phyloP scores from a whole-genome alignment of 2,113 vertebrate species.

The Oenanthe melanoleuca region DNA sequence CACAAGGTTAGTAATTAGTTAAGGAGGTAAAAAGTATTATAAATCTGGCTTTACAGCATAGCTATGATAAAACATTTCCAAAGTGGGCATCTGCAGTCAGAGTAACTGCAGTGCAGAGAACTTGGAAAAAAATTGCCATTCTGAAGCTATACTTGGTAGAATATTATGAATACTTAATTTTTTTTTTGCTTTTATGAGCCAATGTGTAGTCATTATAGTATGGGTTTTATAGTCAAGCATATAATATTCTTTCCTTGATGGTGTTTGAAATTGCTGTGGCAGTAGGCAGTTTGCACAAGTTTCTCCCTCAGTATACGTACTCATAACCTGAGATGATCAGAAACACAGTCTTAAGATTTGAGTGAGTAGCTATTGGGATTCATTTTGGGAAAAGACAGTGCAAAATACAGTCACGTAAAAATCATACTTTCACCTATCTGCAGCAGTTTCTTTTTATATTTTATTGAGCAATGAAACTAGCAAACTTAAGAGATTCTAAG shows the following conservation, averaged over 20 bases:
- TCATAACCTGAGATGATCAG: neutral
- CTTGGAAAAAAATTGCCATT: neutral
- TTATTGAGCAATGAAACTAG: neutral
- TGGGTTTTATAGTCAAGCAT: neutral
- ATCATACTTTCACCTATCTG: neutral
- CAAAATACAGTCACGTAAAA: neutral
- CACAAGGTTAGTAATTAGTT: conserved; percentile 82
- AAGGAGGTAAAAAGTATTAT: neutral
- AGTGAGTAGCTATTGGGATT: neutral
- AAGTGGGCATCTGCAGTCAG: neutral
- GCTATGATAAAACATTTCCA: neutral
- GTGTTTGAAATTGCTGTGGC: neutral
- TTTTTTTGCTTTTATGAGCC: neutral
- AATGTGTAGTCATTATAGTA: neutral
- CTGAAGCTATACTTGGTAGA: neutral
- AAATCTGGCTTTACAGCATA: neutral
- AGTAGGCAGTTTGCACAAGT: neutral
- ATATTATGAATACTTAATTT: neutral
- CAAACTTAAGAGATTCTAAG: neutral
- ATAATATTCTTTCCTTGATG: neutral
- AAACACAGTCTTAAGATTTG: neutral
- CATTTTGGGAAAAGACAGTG: neutral
- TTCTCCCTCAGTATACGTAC: neutral
- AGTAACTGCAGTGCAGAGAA: neutral
- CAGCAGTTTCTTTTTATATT: neutral